phyloP scores from a whole-genome alignment of 2,113 vertebrate genomes.

The Irena cyanogastra region DNA sequence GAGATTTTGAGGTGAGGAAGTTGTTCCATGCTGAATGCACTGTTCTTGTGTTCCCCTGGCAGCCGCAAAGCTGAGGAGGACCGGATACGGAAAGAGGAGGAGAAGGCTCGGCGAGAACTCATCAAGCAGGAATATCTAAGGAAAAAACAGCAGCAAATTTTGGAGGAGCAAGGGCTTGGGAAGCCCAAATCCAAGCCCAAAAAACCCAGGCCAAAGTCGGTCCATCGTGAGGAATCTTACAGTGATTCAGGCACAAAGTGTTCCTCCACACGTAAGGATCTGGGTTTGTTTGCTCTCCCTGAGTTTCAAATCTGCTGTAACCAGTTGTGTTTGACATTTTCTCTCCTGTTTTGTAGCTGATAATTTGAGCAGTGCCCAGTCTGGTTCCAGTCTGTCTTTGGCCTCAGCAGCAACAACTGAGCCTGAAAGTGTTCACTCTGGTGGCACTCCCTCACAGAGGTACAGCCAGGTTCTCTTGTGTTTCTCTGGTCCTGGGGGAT shows the following conservation, averaged over 20 bases:
- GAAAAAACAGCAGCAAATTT: constrained; percentile 89
- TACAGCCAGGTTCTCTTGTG: background rate
- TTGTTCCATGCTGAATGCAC: fast-evolving
- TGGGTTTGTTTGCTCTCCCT: background rate
- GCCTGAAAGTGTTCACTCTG: constrained; percentile 86
- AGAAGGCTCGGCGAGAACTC: constrained; percentile 90
- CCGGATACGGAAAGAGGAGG: constrained; percentile 91
- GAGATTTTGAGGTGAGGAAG: fast-evolving
- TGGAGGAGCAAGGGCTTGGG: constrained; percentile 89
- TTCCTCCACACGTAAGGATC: constrained; percentile 79
- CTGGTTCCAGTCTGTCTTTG: constrained; percentile 92
- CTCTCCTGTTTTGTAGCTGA: constrained; percentile 72
- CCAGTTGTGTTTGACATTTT: background rate
- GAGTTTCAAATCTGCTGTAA: background rate
- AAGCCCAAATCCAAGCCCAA: constrained; percentile 81
- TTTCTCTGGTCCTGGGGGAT: background rate
- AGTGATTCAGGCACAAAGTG: constrained; percentile 81
- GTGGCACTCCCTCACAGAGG: constrained; percentile 84
- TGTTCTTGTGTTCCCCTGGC: background rate
- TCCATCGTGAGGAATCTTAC: constrained; percentile 84
- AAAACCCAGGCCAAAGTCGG: constrained; percentile 84
- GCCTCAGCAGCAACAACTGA: constrained; percentile 86
- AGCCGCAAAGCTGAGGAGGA: constrained; percentile 96
- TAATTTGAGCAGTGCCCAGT: constrained; percentile 83
- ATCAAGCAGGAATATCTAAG: constrained; percentile 95